Conservation (phyloP, 2,113 vertebrate species). For the Rhabdornis inornatus region DNA sequence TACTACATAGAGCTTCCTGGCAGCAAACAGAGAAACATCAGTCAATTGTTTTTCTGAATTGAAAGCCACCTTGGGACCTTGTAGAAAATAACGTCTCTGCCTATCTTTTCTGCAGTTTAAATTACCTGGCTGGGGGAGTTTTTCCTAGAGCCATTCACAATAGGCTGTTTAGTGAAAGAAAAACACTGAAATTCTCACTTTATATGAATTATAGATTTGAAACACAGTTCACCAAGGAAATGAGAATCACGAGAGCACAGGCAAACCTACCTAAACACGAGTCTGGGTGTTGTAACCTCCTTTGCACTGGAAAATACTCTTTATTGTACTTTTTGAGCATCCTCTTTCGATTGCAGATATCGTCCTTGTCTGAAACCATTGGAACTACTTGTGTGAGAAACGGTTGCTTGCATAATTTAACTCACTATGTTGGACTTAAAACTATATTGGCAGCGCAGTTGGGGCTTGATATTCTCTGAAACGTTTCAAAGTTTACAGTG, state of each 20-base stretch:
- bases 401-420: slow-evolving; percentile 45
- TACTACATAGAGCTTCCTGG: slow-evolving; percentile 61
- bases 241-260: neutral
- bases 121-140: slow-evolving; percentile 55
- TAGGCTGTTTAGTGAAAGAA: slow-evolving; percentile 11
- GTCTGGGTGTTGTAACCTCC: neutral
- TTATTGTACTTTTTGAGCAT: neutral
- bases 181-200: neutral
- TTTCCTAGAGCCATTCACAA: slow-evolving; percentile 35
- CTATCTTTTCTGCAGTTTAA: slow-evolving; percentile 51
- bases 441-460: neutral
- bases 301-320: neutral
- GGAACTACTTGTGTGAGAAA: neutral
- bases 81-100: slow-evolving; percentile 55
- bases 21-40: slow-evolving; percentile 66
- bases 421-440: neutral
- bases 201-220: slow-evolving; percentile 58
- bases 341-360: neutral
- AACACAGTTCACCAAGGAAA: neutral
- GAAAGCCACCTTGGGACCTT: slow-evolving; percentile 64
- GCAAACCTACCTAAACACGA: neutral
- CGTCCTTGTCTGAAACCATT: neutral
- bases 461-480: slow-evolving; percentile 11
- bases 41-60: slow-evolving; percentile 70
- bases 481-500: slow-evolving; percentile 56